A percentile compares a stretch with the other conserved stretches of the same genome.
phyloP scores from a whole-genome alignment of 2,888 invertebrate genomes.

The Hydriomena furcata region DNA sequence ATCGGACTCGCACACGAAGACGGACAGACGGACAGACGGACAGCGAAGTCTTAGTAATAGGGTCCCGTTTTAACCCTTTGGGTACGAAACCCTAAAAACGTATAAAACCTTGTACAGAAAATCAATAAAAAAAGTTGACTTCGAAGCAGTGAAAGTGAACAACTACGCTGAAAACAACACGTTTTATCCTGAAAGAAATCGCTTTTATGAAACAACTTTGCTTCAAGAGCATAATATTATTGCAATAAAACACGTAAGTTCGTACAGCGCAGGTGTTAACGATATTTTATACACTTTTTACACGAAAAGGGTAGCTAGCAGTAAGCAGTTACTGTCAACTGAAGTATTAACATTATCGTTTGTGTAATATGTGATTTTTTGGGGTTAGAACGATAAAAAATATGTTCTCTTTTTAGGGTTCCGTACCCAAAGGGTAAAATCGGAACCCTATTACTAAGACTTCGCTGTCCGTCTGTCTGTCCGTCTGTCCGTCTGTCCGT shows the following conservation, averaged over 20 bases:
- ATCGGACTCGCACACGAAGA: too few relatives aligned
- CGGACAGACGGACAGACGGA: too few relatives aligned
- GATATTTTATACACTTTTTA: conserved; percentile 23
- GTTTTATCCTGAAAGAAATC: conserved; percentile 4
- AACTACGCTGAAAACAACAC: conserved; percentile 1
- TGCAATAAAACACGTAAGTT: conserved; percentile 23
- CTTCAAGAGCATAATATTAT: conserved; percentile 16
- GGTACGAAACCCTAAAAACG: too few relatives aligned
- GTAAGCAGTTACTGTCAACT: conserved; percentile 23
- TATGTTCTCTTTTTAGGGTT: too few relatives aligned
- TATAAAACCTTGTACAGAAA: too few relatives aligned
- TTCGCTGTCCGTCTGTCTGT: too few relatives aligned
- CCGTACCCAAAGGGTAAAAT: too few relatives aligned
- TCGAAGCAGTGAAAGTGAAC: background rate
- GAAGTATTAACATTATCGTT: conserved; percentile 23
- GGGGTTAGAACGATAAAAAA: conserved; percentile 10
- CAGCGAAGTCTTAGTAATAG: too few relatives aligned
- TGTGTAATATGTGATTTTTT: conserved; percentile 18
- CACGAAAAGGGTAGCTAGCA: conserved; percentile 24
- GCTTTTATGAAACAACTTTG: conserved; percentile 15
- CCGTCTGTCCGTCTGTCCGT: too few relatives aligned
- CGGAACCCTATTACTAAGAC: too few relatives aligned
- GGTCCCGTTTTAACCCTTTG: too few relatives aligned
- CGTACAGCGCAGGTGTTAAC: conserved; percentile 22
- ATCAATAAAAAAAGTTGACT: too few relatives aligned